Percentiles rank a stretch among this genome's conserved stretches.
Evolutionary conservation across 1,140 invertebrate genomes (phyloP).

Genomic region (Drosophila asahinai): DNA sequence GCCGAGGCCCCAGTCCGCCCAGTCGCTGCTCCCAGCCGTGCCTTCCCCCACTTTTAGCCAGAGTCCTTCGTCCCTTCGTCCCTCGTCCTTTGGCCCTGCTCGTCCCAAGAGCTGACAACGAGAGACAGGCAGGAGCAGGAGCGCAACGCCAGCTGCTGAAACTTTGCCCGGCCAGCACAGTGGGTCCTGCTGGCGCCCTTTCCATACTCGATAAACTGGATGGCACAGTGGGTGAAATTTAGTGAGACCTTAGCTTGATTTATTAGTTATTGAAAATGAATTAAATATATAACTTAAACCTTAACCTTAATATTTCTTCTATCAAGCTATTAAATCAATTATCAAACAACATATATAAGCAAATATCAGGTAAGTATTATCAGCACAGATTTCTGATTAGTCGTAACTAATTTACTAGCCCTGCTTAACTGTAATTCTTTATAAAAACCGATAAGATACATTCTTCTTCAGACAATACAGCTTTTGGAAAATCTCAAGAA

Average conservation of each 20-base stretch:
- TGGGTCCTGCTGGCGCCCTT: constrained; percentile 4
- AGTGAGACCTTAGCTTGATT: too few species aligned
- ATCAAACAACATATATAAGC: background rate
- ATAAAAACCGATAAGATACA: background rate
- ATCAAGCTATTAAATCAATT: background rate
- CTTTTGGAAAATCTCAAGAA: background rate
- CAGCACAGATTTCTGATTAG: constrained; percentile 3
- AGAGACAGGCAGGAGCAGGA: constrained; percentile 31
- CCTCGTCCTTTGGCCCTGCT: background rate
- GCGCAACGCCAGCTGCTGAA: constrained; percentile 51
- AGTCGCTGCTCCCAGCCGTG: constrained; percentile 8
- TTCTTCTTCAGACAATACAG: too few species aligned
- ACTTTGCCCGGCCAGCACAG: constrained; percentile 38
- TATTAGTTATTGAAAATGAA: too few species aligned
- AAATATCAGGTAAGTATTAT: background rate
- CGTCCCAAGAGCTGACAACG: constrained; percentile 18
- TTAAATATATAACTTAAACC: too few species aligned
- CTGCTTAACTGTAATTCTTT: background rate
- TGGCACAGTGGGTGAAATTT: constrained; percentile 7
- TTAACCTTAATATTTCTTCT: background rate
- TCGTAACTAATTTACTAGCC: background rate
- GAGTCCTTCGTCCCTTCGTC: background rate
- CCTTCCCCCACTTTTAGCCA: background rate
- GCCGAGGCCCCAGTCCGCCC: constrained; percentile 23
- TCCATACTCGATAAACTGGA: constrained; percentile 8